Conservation (phyloP, 2,113 vertebrate species). For the Globicephala melas region DNA sequence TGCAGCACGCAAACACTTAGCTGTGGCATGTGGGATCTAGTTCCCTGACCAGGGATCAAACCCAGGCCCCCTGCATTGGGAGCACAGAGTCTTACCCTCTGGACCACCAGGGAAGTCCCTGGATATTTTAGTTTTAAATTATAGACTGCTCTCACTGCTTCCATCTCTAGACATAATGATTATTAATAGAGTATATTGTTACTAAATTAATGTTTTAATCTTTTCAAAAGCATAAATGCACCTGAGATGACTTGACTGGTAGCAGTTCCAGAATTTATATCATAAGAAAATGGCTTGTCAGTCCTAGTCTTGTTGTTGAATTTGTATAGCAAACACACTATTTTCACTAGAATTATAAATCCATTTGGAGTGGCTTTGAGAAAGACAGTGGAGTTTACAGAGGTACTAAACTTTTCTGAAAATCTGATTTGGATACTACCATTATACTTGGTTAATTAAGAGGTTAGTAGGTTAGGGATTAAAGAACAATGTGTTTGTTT, state of each 20-base stretch:
- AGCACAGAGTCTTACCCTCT: too few species aligned
- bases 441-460: slow-evolving; percentile 6
- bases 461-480: background rate
- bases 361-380: background rate
- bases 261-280: background rate
- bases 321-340: background rate
- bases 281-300: background rate
- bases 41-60: too few species aligned
- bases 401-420: background rate
- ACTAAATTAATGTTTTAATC: slow-evolving; percentile 16
- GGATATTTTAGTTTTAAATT: background rate
- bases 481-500: background rate
- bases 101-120: background rate
- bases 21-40: too few species aligned
- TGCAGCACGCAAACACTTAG: too few species aligned
- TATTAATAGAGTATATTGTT: background rate
- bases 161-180: background rate
- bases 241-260: background rate
- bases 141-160: background rate
- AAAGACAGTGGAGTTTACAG: background rate
- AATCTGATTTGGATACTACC: background rate
- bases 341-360: slow-evolving; percentile 1
- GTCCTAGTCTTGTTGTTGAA: background rate
- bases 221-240: slow-evolving; percentile 18
- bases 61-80: too few species aligned